Base-by-base conservation (phyloP, 2,113 vertebrate species). In the Eulacestoma nigropectus region DNA sequence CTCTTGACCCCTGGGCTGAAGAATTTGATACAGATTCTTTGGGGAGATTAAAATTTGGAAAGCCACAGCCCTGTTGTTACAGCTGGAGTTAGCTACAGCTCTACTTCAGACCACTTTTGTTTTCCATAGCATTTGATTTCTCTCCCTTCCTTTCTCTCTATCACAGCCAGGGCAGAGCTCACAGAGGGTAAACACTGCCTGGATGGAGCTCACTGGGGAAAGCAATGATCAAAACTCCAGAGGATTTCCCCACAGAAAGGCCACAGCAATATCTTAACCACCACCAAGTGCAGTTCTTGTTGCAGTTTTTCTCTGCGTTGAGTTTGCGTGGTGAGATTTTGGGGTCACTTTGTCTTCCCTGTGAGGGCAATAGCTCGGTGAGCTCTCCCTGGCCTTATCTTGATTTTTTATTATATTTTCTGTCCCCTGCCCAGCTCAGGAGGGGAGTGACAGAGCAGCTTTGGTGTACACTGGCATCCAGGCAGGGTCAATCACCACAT, bases 31-130 rank as follows among this genome's bases (percentile, higher is more conserved):
- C 60, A 95, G 85, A 96, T 94, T 88, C 79, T 90, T 94, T 39
- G 6, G 52, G 60, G 73, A 93, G 85, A 96, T 93, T 94, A 95
- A 93, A 96, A 92, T 92, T 93, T 94, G 83, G 93, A 96, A 97
- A 91, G 27, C 65, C n/a, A 76, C 81, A 77, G 46, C 53, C 35
- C 78, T 95, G 93, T 96, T 94, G 85, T 94, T 96, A 94, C 95
- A 96, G 95, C 96, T 95, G 94, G 89, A 96, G 80, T 49, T 92
- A 70, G 90, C 93, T 96, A 86, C 30, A 76, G 86, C 53, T 89
- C 44, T 67, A 26, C 57, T 84, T 84, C 67, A 90, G 53, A 84
- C 21, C 56, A 53, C 63, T 93, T 94, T 87, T 92, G 67, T 97
- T 96, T 96, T 89, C 84, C 27, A 53, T 91, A 87, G 81, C 39